Evolutionary conservation across 2,888 invertebrate species (phyloP).

Genomic region (Spisula subtruncata): DNA sequence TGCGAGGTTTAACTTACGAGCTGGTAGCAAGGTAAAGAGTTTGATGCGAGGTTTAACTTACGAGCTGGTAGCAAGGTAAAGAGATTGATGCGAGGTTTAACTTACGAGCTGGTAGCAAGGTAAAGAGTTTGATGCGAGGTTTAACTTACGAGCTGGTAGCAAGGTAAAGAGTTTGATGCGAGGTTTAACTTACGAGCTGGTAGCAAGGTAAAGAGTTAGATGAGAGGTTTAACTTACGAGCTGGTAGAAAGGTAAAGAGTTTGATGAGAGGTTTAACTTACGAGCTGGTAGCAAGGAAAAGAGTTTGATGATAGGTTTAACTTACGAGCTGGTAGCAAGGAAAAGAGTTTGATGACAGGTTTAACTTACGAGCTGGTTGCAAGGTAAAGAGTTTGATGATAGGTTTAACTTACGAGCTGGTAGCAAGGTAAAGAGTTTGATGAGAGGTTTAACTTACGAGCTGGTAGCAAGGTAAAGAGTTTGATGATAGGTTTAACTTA

Average conservation of each 20-base stretch:
- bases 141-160: slow-evolving; percentile 87
- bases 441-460: slow-evolving; percentile 83
- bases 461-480: too few species aligned
- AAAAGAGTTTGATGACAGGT: not conserved
- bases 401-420: slow-evolving; percentile 85
- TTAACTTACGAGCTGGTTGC: slow-evolving; percentile 87
- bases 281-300: too few species aligned
- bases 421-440: too few species aligned
- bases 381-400: too few species aligned
- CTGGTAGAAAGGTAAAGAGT: too few species aligned
- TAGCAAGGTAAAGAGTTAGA: too few species aligned
- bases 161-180: too few species aligned
- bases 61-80: too few species aligned
- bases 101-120: too few species aligned
- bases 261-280: slow-evolving; percentile 74
- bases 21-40: too few species aligned
- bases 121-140: not conserved
- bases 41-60: slow-evolving; percentile 74
- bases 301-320: slow-evolving; percentile 1
- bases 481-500: slow-evolving; percentile 74
- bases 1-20: slow-evolving; percentile 83
- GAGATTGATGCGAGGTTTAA: slow-evolving; percentile 3
- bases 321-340: too few species aligned
- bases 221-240: slow-evolving; percentile 83
- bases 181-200: slow-evolving; percentile 85